phyloP scores from a whole-genome alignment of 2,113 vertebrate species.

The zebrafish (Danio rerio) region DNA sequence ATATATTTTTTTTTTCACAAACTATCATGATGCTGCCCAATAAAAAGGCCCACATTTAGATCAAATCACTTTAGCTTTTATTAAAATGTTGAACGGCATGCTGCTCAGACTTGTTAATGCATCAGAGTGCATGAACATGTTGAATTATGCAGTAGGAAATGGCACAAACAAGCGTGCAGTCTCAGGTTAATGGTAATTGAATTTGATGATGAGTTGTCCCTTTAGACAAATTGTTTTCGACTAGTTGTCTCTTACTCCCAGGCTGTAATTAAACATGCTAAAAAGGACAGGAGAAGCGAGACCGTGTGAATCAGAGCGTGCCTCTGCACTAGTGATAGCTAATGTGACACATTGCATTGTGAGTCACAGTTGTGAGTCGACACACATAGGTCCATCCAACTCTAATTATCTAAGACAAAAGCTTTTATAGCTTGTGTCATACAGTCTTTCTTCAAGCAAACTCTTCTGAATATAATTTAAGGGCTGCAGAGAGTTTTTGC shows the following conservation, averaged over 20 bases:
- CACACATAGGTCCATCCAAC: neutral
- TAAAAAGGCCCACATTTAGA: neutral
- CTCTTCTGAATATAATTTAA: neutral
- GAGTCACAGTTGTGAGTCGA: neutral
- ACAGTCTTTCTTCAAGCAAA: neutral
- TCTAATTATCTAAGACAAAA: slow-evolving; percentile 20
- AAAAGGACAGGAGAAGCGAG: slow-evolving; percentile 61
- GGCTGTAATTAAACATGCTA: slow-evolving; percentile 69
- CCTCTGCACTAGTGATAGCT: neutral
- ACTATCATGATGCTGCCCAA: neutral
- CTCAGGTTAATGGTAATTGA: slow-evolving; percentile 69
- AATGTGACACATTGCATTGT: neutral
- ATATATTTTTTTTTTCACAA: neutral
- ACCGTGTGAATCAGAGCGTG: neutral
- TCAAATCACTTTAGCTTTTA: neutral
- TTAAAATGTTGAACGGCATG: neutral
- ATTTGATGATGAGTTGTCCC: slow-evolving; percentile 70
- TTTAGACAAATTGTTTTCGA: slow-evolving; percentile 69
- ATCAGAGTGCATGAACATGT: neutral
- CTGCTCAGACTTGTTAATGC: slow-evolving; percentile 11
- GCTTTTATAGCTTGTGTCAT: neutral
- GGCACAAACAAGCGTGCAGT: neutral
- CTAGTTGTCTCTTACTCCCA: slow-evolving; percentile 56
- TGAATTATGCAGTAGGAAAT: slow-evolving; percentile 28
- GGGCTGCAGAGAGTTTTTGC: neutral